These are phyloP conservation scores for Drosophila takahashii DNA, from an alignment of 1,140 invertebrate species.

Conservation along the genomic window DNA sequence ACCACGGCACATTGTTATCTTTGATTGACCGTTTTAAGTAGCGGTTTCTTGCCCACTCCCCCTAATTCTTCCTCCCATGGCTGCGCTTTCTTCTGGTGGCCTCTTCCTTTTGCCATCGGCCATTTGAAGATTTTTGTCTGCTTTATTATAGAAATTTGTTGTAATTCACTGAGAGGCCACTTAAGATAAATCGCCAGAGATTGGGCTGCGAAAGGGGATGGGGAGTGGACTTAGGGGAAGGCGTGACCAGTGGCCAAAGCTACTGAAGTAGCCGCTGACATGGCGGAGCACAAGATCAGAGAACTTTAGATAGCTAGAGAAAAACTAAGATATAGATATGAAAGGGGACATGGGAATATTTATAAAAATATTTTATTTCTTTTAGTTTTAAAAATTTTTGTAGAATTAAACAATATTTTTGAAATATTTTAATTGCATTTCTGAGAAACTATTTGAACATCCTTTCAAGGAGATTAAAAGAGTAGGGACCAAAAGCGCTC, in stretches of 20 bases:
- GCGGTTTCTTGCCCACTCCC: conserved; percentile 63
- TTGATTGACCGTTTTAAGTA: conserved; percentile 63
- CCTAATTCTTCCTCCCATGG: neutral
- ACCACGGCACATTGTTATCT: conserved; percentile 68
- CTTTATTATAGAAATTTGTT: conserved; percentile 83
- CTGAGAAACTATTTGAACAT: no score
- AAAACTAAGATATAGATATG: neutral
- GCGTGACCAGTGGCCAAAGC: conserved; percentile 46
- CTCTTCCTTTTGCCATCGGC: conserved; percentile 34
- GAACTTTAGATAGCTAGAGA: neutral
- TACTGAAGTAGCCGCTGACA: conserved; percentile 72
- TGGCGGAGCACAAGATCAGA: conserved; percentile 26
- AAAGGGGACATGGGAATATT: neutral
- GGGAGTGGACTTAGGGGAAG: conserved; percentile 19
- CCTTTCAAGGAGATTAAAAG: neutral
- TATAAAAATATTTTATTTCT: neutral
- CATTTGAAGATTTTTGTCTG: conserved; percentile 78
- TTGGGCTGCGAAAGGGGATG: conserved; percentile 26
- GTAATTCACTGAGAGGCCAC: conserved; percentile 78
- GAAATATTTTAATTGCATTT: neutral
- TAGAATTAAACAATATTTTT: neutral
- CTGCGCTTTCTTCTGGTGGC: conserved; percentile 22
- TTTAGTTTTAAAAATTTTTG: no score
- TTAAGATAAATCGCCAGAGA: conserved; percentile 75
- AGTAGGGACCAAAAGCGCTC: neutral